A percentile compares a stretch with the other conserved stretches of the same genome.
phyloP scores from a whole-genome alignment of 2,888 invertebrate species.

The Brachyptera risi region DNA sequence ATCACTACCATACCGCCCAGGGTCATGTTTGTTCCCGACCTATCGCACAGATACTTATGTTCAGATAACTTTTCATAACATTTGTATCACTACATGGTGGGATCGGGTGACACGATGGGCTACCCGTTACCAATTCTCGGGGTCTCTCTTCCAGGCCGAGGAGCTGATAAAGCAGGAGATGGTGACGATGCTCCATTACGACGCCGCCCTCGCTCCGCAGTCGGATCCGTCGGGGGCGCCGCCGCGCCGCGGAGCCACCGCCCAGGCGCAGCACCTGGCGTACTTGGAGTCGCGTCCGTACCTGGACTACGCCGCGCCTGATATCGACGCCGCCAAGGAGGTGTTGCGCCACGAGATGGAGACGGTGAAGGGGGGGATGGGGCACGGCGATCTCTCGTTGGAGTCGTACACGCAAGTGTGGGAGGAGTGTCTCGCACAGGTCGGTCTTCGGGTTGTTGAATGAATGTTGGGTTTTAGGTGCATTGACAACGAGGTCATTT shows the following conservation, averaged over 20 bases:
- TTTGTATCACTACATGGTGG: too few species aligned
- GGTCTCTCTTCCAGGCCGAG: too few species aligned
- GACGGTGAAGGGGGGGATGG: conserved; percentile 88
- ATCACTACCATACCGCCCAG: too few species aligned
- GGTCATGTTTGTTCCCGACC: too few species aligned
- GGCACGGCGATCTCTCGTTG: conserved; percentile 86
- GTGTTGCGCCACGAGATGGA: conserved; percentile 80
- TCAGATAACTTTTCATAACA: too few species aligned
- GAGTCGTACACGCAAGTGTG: conserved; percentile 94
- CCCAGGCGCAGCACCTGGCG: conserved; percentile 67
- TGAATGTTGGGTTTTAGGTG: too few species aligned
- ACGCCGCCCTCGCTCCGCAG: conserved; percentile 75
- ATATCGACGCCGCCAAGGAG: conserved; percentile 50
- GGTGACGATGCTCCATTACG: conserved; percentile 91
- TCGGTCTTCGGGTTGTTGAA: conserved; percentile 43
- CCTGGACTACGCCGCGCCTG: not conserved
- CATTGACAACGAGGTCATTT: too few species aligned
- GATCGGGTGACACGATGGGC: too few species aligned
- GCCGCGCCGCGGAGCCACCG: conserved; percentile 48
- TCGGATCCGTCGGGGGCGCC: conserved; percentile 39
- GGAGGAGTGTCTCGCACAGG: conserved; percentile 94
- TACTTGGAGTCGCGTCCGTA: conserved; percentile 87
- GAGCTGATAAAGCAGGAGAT: conserved; percentile 95
- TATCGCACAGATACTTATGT: too few species aligned
- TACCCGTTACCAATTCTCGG: too few species aligned